Evolutionary conservation across 1,140 invertebrate genomes (phyloP), one percentile per base, ranked within the genome.

Genomic region (Macrocentrus cingulum): DNA sequence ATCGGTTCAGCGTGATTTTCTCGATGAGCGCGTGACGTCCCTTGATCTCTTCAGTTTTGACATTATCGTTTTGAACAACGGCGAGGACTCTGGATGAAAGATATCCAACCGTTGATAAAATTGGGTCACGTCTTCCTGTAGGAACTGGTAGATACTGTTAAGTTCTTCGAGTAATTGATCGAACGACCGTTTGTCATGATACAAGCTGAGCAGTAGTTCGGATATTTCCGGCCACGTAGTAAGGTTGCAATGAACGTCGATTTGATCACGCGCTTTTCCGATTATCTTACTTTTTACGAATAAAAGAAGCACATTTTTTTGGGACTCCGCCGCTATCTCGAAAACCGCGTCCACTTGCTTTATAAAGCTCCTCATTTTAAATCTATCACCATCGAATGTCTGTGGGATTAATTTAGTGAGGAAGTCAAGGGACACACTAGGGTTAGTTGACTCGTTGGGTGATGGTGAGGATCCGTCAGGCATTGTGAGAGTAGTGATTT

Each of bases 101-200:
- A 36, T 57, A 48, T 49, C 55, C 36, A 57, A 32, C 49, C 44
- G 45, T 49, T 49, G 55, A 37, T 57, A 57, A 34, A 37, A 57
- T 9, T 16, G 15, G 22, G 59, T 49, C 1, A 60, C 52, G 11
- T 15, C 54, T 49, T 60, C 59, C 9, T 49, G 54, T 18, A 18
- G 32, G 6, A 32, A 20, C 44, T 60, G 59, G 1, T 16, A 48
- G 15, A 55, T 55, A 11, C 23, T 15, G 55, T 49, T 48, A 16
- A 60, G 36, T 41, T 56, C 59, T 55, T 60, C 59, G 2, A 56
- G 23, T 36, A 56, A 49, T 49, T 60, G 52, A 39, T 60, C 51
- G 15, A 60, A 29, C 9, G 56, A 50, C 23, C 49, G 50, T 56
- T 50, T 60, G 41, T 60, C 59, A 42, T 48, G 22, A 50, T 50